Evolutionary conservation across 2,113 vertebrate species (phyloP).

Genomic region (Petroica traversi): DNA sequence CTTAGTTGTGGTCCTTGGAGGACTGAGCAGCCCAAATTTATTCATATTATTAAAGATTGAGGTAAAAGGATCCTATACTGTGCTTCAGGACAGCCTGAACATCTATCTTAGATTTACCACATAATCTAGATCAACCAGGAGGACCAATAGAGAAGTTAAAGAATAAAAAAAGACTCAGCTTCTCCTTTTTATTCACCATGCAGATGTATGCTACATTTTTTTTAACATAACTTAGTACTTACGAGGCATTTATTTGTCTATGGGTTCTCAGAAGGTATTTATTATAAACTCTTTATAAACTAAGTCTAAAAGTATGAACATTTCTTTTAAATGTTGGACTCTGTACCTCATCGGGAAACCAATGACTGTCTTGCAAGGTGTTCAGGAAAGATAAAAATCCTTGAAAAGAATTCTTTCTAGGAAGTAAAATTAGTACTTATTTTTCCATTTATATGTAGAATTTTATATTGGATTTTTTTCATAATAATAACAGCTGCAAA

Average conservation of each 20-base stretch:
- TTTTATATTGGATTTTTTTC: background rate
- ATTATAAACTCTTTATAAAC: background rate
- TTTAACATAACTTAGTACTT: background rate
- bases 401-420: background rate
- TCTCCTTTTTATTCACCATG: background rate
- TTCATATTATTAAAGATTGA: background rate
- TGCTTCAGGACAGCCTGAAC: background rate
- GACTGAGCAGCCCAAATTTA: background rate
- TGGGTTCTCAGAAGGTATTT: background rate
- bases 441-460: background rate
- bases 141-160: background rate
- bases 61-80: background rate
- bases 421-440: background rate
- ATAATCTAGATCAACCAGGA: background rate
- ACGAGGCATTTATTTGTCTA: background rate
- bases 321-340: background rate
- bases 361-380: background rate
- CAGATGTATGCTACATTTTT: background rate
- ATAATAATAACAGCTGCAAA: background rate
- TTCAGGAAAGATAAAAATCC: background rate
- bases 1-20: background rate
- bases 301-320: background rate
- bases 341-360: background rate
- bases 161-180: rapidly evolving
- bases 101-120: background rate